phyloP scores from a whole-genome alignment of 53 echinoderm and acorn worm genomes.

The Mesocentrotus franciscanus region DNA sequence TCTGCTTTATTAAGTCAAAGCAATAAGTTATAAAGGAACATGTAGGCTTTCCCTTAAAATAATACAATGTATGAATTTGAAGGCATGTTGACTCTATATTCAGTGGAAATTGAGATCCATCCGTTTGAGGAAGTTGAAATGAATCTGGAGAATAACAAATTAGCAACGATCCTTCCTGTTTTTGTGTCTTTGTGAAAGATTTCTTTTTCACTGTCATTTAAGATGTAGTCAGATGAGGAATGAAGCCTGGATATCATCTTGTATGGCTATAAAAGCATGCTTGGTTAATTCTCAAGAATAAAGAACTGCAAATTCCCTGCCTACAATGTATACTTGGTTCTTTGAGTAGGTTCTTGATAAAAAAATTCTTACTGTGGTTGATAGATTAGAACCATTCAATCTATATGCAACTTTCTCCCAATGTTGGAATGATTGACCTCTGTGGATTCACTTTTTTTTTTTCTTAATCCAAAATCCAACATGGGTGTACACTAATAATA shows the following conservation, averaged over 20 bases:
- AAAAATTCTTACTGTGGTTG: neutral
- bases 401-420: neutral
- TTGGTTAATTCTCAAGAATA: neutral
- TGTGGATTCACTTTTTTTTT: neutral
- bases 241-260: neutral
- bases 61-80: neutral
- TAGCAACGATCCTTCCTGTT: conserved; percentile 21
- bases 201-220: neutral
- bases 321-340: neutral
- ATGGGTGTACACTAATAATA: too few species aligned
- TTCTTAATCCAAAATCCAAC: too few species aligned
- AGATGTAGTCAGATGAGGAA: neutral
- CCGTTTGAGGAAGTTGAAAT: neutral
- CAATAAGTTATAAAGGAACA: too few species aligned
- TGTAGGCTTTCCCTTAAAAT: neutral
- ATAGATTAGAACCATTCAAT: neutral
- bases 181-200: neutral
- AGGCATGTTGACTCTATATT: neutral
- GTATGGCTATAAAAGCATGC: neutral
- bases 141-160: neutral
- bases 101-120: neutral
- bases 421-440: neutral
- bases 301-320: neutral
- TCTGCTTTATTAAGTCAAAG: neutral
- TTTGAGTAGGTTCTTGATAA: neutral